Evolutionary conservation across 2,888 invertebrate genomes (phyloP).

Genomic region (Pilophorus perplexus): DNA sequence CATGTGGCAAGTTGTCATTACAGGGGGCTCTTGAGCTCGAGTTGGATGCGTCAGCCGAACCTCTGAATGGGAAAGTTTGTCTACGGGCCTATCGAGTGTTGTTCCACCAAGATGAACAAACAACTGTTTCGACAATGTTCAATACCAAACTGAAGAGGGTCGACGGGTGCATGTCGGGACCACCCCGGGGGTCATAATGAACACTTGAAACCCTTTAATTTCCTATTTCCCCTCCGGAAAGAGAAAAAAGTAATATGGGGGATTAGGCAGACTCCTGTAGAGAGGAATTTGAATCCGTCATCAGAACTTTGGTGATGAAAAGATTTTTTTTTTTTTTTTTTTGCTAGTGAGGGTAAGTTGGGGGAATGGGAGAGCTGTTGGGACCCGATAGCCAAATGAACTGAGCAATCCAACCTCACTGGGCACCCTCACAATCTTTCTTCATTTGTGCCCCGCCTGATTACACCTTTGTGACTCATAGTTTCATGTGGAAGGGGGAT

Average conservation of each 20-base stretch:
- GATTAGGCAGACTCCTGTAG: slow-evolving; percentile 7
- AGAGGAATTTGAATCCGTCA: slow-evolving; percentile 13
- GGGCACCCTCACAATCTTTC: not conserved
- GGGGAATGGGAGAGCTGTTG: too few species aligned
- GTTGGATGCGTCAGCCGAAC: too few species aligned
- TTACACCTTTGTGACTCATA: slow-evolving; percentile 29
- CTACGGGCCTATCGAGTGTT: too few species aligned
- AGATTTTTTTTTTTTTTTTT: too few species aligned
- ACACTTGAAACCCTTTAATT: slow-evolving; percentile 29
- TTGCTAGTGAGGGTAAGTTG: too few species aligned
- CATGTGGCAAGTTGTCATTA: too few species aligned
- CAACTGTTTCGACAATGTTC: slow-evolving; percentile 7
- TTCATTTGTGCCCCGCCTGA: slow-evolving; percentile 14
- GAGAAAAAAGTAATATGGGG: slow-evolving; percentile 30
- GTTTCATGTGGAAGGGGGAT: not conserved
- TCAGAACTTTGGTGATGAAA: slow-evolving; percentile 13
- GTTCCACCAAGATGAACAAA: too few species aligned
- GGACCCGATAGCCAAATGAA: slow-evolving; percentile 12
- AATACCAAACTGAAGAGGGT: not conserved
- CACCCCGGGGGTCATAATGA: slow-evolving; percentile 7
- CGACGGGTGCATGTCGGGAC: not conserved
- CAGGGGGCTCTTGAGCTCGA: too few species aligned
- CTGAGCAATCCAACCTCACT: slow-evolving; percentile 5
- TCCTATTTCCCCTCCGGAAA: slow-evolving; percentile 19
- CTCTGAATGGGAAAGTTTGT: too few species aligned